Conservation (phyloP, 2,888 invertebrate species). For the Conus canariensis region DNA sequence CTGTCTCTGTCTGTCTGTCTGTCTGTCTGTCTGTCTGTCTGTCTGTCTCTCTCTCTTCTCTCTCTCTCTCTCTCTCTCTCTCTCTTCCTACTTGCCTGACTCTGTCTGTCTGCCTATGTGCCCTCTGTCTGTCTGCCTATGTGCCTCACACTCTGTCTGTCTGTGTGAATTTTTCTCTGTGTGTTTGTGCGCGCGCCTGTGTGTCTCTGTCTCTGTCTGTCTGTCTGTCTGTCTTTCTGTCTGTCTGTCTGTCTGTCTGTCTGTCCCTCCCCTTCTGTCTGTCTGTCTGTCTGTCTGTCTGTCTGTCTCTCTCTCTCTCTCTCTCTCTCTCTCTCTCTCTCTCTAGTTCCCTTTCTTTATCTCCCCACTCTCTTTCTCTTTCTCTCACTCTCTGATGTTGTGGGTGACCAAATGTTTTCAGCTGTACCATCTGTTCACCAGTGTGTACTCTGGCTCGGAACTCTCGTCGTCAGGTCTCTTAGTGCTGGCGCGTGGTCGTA, state of each 20-base stretch:
- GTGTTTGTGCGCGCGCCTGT: too few species aligned
- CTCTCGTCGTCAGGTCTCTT: neutral
- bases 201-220: too few species aligned
- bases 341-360: neutral
- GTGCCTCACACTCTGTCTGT: neutral
- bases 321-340: slow-evolving; percentile 21
- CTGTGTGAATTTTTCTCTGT: too few species aligned
- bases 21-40: neutral
- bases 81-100: neutral
- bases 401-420: neutral
- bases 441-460: neutral
- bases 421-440: neutral
- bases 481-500: neutral
- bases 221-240: too few species aligned
- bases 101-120: too few species aligned
- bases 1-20: neutral
- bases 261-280: neutral
- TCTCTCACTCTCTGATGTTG: neutral
- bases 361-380: neutral
- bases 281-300: neutral
- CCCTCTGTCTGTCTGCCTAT: neutral
- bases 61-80: neutral
- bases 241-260: neutral
- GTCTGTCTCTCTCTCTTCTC: neutral
- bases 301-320: neutral